Base-by-base conservation (phyloP, 2,888 invertebrate species). In the Arge pagana region DNA sequence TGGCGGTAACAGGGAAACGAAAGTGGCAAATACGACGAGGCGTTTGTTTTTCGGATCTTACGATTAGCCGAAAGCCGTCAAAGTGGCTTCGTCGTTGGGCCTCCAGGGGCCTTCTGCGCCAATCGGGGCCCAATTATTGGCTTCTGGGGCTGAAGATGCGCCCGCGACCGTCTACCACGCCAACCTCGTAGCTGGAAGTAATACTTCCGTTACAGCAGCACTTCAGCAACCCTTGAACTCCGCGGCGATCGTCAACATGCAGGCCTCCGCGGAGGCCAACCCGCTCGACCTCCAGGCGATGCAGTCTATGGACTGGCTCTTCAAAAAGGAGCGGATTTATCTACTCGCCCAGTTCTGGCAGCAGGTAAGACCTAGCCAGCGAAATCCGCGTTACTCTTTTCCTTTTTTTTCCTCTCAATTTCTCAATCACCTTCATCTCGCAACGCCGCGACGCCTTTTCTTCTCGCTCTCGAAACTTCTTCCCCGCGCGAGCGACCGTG, bases 241-340 rank as follows among this genome's bases (percentile, higher is more conserved):
- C 55, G 70, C 72, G 64, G 65, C 65, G 78, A 82, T 85, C 76
- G 81, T 85, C 79, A 82, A 81, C 78, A 84, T 87, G 83, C 85
- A 88, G 83, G 74, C 80, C 65, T 81, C 81, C 76, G 79, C 81
- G 74, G 85, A 85, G 85, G 85, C 87, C 81, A 85, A 84, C 75
- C 88, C 89, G 83, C 90, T 91, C 86, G 92, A 93, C 85, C 87
- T 91, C 82, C 90, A 90, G 85, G 88, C 91, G 81, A 90, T 92
- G 87, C 92, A 92, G 85, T 91, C 92, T 78, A 92, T 93, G 93
- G 93, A 93, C 85, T 93, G 93, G 93, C 87, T 93, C 79, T 93
- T 93, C 85, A 93, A 93, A 86, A 93, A 93, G 83, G 93, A 93
- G 83, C 85, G 90, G 82, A 92, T 93, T 82, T 93, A 92, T 83